Evolutionary conservation across 2,888 invertebrate genomes (phyloP).

Genomic region (Paralinhomoeus sp.): DNA sequence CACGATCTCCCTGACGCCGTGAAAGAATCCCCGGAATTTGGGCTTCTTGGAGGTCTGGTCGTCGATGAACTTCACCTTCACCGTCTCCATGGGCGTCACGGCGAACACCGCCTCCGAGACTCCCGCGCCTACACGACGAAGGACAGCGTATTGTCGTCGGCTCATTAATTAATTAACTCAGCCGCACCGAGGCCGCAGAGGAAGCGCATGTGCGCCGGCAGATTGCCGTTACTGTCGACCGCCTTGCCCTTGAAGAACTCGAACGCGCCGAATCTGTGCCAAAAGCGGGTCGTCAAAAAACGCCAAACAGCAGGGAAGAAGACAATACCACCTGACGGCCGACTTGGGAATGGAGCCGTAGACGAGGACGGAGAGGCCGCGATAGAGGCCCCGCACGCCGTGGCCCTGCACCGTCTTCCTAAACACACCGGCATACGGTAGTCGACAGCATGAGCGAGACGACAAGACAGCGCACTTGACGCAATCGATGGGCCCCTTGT

Average conservation of each 20-base stretch:
- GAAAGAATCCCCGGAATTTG: slow-evolving; percentile 68
- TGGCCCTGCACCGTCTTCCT: slow-evolving; percentile 58
- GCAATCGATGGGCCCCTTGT: slow-evolving; percentile 66
- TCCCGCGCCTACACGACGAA: slow-evolving; percentile 36
- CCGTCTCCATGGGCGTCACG: slow-evolving; percentile 97
- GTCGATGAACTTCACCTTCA: slow-evolving; percentile 85
- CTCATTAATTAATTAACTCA: no score
- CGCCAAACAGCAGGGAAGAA: no score
- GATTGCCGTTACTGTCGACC: slow-evolving; percentile 52
- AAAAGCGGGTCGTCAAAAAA: no score
- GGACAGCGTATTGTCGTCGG: no score
- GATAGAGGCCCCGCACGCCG: slow-evolving; percentile 73
- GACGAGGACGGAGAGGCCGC: slow-evolving; percentile 77
- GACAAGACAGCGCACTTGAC: slow-evolving; percentile 35
- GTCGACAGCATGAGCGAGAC: no score
- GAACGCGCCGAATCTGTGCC: slow-evolving; percentile 90
- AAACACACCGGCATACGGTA: no score
- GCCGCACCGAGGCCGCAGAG: slow-evolving; percentile 78
- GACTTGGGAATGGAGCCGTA: slow-evolving; percentile 98
- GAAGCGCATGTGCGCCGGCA: slow-evolving; percentile 50
- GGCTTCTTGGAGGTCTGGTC: slow-evolving; percentile 78
- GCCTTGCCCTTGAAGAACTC: slow-evolving; percentile 61
- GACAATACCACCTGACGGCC: slow-evolving; percentile 50
- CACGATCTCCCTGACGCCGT: slow-evolving; percentile 66
- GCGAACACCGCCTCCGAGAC: slow-evolving; percentile 81